Evolutionary conservation across 2,888 invertebrate genomes (phyloP).

Genomic region (Beris chalybata): DNA sequence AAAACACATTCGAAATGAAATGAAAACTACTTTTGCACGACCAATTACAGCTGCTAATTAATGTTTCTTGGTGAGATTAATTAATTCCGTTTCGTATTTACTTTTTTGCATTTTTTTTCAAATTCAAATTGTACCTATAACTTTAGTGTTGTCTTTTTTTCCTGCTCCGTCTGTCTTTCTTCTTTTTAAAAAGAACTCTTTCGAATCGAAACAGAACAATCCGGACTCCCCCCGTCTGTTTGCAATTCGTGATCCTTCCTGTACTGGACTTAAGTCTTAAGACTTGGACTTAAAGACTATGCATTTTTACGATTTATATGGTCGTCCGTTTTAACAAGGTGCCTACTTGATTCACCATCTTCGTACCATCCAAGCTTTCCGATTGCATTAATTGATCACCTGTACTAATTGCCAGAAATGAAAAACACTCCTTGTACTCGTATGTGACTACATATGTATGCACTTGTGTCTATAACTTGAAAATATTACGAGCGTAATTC

Average conservation of each 20-base stretch:
- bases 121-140: neutral
- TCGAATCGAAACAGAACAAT: conserved; percentile 1
- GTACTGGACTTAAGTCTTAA: too few relatives aligned
- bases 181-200: neutral
- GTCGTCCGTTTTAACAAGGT: conserved; percentile 13
- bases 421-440: conserved; percentile 27
- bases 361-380: neutral
- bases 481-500: neutral
- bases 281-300: too few relatives aligned
- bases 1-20: conserved; percentile 30
- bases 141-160: conserved; percentile 1
- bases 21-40: conserved; percentile 41
- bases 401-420: conserved; percentile 33
- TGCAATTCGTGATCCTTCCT: too few relatives aligned
- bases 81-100: conserved; percentile 40
- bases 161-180: neutral
- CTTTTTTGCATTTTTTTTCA: conserved; percentile 24
- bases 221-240: neutral
- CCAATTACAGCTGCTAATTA: conserved; percentile 47
- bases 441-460: conserved; percentile 18
- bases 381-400: conserved; percentile 31
- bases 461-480: neutral
- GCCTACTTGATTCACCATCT: conserved; percentile 19
- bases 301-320: too few relatives aligned
- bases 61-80: conserved; percentile 45